These are phyloP conservation scores for Paracentrotus lividus DNA, from an alignment of 53 echinoderm and acorn worm genomes.

Conservation along the genomic window DNA sequence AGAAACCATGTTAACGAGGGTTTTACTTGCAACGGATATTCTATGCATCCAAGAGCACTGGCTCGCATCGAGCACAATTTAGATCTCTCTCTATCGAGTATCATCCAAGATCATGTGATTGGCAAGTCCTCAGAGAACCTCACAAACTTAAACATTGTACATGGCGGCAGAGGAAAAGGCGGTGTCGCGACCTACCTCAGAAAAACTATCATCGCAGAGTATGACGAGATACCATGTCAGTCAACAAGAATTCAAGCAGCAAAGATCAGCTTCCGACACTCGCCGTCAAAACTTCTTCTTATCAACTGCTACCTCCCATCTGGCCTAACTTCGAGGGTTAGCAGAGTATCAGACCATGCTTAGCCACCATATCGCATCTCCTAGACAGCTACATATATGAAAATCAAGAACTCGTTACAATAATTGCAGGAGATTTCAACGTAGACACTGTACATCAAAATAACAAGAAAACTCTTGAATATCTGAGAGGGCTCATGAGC, in stretches of 20 bases:
- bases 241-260: neutral
- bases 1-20: neutral
- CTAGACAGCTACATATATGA: neutral
- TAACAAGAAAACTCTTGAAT: neutral
- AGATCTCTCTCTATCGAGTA: neutral
- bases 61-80: neutral
- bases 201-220: neutral
- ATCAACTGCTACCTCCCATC: neutral
- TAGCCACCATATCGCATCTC: neutral
- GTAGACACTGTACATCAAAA: neutral
- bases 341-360: neutral
- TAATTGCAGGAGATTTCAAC: neutral
- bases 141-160: neutral
- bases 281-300: neutral
- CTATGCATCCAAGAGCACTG: neutral
- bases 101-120: neutral
- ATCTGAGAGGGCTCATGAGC: neutral
- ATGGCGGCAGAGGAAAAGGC: neutral
- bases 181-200: neutral
- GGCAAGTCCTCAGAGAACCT: neutral
- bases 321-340: neutral
- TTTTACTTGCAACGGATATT: neutral
- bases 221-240: neutral
- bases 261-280: neutral
- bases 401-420: neutral